Conservation (phyloP, 1,140 invertebrate species). For the Anadara kagoshimensis region DNA sequence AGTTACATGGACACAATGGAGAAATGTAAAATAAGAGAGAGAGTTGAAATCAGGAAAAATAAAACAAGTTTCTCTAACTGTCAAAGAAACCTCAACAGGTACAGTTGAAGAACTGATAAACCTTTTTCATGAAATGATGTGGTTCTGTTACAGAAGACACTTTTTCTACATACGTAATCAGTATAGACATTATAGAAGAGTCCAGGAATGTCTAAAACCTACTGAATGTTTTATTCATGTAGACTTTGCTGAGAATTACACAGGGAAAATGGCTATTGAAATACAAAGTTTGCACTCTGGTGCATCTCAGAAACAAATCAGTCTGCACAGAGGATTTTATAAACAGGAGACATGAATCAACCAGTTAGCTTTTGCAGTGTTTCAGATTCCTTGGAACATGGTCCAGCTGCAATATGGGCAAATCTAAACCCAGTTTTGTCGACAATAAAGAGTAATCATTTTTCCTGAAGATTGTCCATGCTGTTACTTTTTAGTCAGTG, state of each 20-base stretch:
- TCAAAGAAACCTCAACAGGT: neutral
- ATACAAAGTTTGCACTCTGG: conserved; percentile 51
- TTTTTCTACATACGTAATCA: conserved; percentile 33
- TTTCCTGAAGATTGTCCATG: no score
- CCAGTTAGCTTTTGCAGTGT: conserved; percentile 45
- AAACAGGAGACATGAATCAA: conserved; percentile 5
- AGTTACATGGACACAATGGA: conserved; percentile 31
- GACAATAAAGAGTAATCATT: no score
- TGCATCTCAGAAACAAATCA: conserved; percentile 27
- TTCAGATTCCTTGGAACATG: conserved; percentile 42
- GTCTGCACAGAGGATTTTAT: conserved; percentile 34
- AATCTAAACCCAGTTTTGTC: no score
- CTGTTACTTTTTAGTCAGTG: no score
- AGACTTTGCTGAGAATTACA: conserved; percentile 30
- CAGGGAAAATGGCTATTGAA: neutral
- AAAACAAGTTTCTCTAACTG: neutral
- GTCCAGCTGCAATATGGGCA: conserved; percentile 45
- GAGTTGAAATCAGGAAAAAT: conserved; percentile 17
- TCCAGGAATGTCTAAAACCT: conserved; percentile 19
- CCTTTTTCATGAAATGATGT: conserved; percentile 17
- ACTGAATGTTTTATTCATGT: conserved; percentile 45
- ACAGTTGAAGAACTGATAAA: neutral
- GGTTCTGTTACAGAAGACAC: conserved; percentile 16
- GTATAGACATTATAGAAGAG: conserved; percentile 27
- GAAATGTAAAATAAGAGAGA: conserved; percentile 10